A percentile compares a stretch with the other conserved stretches of the same genome.
Conservation (phyloP, 2,888 invertebrate species). For the Tortricodes alternella region DNA sequence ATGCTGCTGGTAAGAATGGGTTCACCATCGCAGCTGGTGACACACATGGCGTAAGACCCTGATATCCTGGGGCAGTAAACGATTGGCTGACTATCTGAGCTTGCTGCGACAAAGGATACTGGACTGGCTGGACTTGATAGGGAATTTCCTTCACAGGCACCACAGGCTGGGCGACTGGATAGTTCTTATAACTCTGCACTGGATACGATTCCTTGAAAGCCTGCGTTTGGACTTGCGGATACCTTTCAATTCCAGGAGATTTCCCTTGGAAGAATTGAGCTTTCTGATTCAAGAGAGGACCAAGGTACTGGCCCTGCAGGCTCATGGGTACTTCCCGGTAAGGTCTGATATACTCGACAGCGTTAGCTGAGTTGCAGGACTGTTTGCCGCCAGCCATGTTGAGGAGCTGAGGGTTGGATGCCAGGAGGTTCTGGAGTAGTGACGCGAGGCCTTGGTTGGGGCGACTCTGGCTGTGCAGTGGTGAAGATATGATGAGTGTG, state of each 20-base stretch:
- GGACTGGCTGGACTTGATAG: conserved; percentile 5
- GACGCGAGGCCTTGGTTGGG: background rate
- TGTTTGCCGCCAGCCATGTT: conserved; percentile 4
- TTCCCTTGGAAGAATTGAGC: background rate
- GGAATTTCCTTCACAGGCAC: background rate
- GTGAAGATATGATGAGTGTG: background rate
- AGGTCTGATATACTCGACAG: background rate
- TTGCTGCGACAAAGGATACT: background rate
- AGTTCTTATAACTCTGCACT: background rate
- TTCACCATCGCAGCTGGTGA: conserved; percentile 37
- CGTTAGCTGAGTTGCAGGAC: background rate
- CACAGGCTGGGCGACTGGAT: background rate
- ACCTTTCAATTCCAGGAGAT: background rate
- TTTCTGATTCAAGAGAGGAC: background rate
- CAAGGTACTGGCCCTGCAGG: background rate
- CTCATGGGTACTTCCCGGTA: background rate
- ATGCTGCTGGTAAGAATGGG: conserved; percentile 52
- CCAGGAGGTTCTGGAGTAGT: conserved; percentile 12
- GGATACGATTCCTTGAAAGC: background rate
- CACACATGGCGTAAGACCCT: background rate
- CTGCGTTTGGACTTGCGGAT: background rate
- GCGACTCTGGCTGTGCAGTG: background rate
- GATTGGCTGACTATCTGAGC: conserved; percentile 5
- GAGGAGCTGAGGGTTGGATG: conserved; percentile 15
- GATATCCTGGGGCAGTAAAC: background rate